Evolutionary conservation across 1,140 invertebrate species (phyloP), one percentile per base, ranked within the genome.

Genomic region (Cotesia typhae): DNA sequence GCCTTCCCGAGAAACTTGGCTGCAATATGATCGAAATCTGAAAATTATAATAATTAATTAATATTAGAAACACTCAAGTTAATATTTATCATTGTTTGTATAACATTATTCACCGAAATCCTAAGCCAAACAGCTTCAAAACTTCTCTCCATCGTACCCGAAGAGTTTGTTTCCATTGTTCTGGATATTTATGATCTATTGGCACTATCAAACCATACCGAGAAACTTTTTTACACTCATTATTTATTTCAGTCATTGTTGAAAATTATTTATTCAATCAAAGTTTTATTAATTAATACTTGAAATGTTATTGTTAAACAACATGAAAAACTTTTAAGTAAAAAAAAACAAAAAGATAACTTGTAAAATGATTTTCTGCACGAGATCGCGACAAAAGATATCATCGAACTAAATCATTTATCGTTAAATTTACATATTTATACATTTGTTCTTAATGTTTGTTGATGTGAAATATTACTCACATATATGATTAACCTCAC

Each of bases 161-260:
- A 36, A 90, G 84, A 79, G 90, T 88, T 78, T 93, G 92, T 76
- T 90, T 89, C 77, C 92, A 89, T 82, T 91, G 91, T 79, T 94
- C 88, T n/a, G 90, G 89, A 88, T 91, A 94, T 74, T 90, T 88
- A 87, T 95, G 91, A 84, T 93, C 88, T 76, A 95, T 87, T 75
- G 88, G 87, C 70, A 94, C 84, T 81, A 92, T 91, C 75, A 93
- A 87, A 9, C 92, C 92, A 80, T 89, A 89, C 76, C 90, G 88
- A 57, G 91, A 88, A 41, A 71, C 38, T 36, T 66, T n/a, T 59
- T 59, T 71, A 51, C n/a, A 4, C 5, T 12, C 28, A 38, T 37
- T 52, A 47, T 52, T 38, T 10, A 35, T 41, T 35, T 47, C 6
- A 9, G 9, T 35, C n/a, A 53, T 64, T 36, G 38, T 51, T 63